These are phyloP conservation scores for Amphipoea lucens DNA, from an alignment of 2,888 invertebrate species.

Conservation along the genomic window DNA sequence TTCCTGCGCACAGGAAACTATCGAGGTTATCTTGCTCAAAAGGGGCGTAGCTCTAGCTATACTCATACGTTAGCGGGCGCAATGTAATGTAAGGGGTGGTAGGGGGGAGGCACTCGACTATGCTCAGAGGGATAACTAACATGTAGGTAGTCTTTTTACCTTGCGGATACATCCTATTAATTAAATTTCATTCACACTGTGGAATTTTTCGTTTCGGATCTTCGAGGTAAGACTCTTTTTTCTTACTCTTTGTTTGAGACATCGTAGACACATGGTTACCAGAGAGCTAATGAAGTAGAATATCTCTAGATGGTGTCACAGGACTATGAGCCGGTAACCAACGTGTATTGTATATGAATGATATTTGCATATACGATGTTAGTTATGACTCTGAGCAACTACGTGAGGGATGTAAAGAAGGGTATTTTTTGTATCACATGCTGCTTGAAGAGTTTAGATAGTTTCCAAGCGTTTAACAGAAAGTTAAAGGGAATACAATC, in stretches of 20 bases:
- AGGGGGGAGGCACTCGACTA: conserved; percentile 38
- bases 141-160: background rate
- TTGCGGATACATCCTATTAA: too few species aligned
- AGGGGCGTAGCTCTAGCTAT: conserved; percentile 75
- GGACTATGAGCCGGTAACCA: too few species aligned
- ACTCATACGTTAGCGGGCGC: conserved; percentile 76
- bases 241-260: background rate
- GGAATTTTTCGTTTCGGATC: too few species aligned
- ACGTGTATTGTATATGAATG: too few species aligned
- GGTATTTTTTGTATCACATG: conserved; percentile 28
- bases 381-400: conserved; percentile 19
- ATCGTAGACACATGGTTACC: background rate
- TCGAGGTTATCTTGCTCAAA: conserved; percentile 86
- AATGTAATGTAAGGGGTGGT: conserved; percentile 62
- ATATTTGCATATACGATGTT: background rate
- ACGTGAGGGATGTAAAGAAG: conserved; percentile 15
- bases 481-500: conserved; percentile 26
- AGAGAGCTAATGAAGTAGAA: background rate
- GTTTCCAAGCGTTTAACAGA: conserved; percentile 16
- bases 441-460: conserved; percentile 19
- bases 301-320: background rate
- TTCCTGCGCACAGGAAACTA: conserved; percentile 88
- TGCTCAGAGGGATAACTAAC: conserved; percentile 22
- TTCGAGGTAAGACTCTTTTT: too few species aligned
- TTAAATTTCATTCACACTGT: too few species aligned